phyloP scores from a whole-genome alignment of 2,797 vertebrate genomes.

The Salarias fasciatus region DNA sequence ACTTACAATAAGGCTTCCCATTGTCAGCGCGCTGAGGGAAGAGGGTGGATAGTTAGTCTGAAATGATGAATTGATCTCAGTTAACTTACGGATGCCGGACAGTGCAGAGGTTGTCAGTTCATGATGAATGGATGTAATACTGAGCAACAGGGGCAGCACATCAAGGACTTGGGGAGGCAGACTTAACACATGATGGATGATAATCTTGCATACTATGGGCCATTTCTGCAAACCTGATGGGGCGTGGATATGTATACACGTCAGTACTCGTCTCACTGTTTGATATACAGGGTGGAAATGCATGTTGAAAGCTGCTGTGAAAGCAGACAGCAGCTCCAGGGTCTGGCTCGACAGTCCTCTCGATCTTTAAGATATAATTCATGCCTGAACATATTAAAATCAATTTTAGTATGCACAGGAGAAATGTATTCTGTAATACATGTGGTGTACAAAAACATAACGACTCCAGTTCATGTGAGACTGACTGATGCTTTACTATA shows the following conservation, averaged over 20 bases:
- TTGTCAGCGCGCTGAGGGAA: conserved; percentile 28
- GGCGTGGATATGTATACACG: background rate
- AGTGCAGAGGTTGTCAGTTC: conserved; percentile 59
- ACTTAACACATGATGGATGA: conserved; percentile 61
- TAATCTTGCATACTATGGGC: conserved; percentile 46
- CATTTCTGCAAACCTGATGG: conserved; percentile 40
- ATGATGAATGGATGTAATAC: conserved; percentile 64
- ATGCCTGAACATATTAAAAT: background rate
- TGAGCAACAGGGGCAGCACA: conserved; percentile 49
- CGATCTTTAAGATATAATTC: conserved; percentile 1
- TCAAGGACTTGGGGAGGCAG: conserved; percentile 62
- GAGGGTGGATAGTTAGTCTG: conserved; percentile 42
- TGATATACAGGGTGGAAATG: conserved; percentile 2
- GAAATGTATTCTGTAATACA: background rate
- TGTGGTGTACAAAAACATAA: too few relatives aligned
- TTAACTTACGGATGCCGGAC: conserved; percentile 61
- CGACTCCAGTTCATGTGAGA: too few relatives aligned
- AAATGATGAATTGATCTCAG: conserved; percentile 67
- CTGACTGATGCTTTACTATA: too few relatives aligned
- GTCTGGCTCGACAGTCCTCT: background rate
- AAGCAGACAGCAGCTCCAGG: background rate
- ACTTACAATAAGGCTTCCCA: conserved; percentile 48
- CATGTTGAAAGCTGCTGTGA: background rate
- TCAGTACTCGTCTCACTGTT: conserved; percentile 1
- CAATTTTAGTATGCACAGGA: background rate